Conservation (phyloP, 2,113 vertebrate genomes). For the Podilymbus podiceps region DNA sequence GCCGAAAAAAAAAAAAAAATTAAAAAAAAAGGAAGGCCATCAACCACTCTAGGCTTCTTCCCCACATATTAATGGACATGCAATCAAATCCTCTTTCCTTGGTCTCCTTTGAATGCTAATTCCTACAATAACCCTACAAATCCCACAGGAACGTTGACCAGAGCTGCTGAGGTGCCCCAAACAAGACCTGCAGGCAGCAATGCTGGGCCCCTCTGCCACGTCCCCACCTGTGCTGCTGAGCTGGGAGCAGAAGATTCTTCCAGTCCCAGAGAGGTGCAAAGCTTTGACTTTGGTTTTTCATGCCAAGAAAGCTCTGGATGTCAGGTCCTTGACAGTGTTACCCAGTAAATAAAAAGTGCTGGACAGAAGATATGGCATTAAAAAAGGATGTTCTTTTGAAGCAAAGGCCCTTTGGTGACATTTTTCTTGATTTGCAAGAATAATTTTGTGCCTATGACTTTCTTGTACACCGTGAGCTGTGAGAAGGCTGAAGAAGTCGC, state of each 20-base stretch:
- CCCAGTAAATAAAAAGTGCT: not conserved
- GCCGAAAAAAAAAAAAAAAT: not conserved
- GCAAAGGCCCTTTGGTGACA: not conserved
- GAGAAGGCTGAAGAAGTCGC: not conserved
- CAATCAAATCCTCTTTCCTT: not conserved
- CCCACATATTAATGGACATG: not conserved
- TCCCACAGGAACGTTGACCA: not conserved
- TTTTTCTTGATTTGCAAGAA: not conserved
- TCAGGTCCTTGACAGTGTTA: not conserved
- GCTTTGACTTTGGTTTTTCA: not conserved
- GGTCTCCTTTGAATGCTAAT: not conserved
- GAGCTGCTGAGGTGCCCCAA: not conserved
- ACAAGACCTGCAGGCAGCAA: rapidly evolving
- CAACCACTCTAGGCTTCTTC: not conserved
- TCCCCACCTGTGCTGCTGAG: not conserved
- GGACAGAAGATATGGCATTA: not conserved
- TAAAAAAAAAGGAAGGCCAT: not conserved
- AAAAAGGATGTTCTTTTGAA: not conserved
- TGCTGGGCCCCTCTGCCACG: not conserved
- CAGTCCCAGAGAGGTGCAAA: not conserved
- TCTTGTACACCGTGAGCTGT: not conserved
- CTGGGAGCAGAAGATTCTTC: not conserved
- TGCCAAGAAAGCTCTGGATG: not conserved
- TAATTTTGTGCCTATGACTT: not conserved
- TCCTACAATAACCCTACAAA: not conserved